Evolutionary conservation across 1,140 invertebrate species (phyloP).

Genomic region (Drosophila orosa): DNA sequence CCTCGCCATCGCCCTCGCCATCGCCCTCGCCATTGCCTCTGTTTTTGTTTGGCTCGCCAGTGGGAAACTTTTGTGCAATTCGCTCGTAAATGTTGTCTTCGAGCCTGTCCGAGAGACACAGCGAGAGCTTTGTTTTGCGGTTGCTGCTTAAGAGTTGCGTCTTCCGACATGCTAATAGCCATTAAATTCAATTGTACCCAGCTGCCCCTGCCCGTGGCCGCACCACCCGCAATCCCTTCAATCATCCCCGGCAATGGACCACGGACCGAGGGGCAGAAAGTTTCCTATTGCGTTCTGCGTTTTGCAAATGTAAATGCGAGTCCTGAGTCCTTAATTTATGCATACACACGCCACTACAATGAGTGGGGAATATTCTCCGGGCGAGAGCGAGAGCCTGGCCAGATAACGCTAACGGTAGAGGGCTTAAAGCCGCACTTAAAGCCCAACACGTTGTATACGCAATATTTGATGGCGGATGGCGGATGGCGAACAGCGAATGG

Average conservation of each 20-base stretch:
- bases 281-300: constrained; percentile 48
- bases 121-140: constrained; percentile 65
- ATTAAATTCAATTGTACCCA: constrained; percentile 67
- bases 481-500: not conserved
- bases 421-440: constrained; percentile 54
- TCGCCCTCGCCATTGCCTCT: not conserved
- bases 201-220: not conserved
- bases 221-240: constrained; percentile 24
- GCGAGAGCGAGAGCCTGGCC: constrained; percentile 16
- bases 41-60: constrained; percentile 26
- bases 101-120: constrained; percentile 12
- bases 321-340: constrained; percentile 70
- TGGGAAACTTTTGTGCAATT: constrained; percentile 52
- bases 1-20: not conserved
- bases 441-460: constrained; percentile 41
- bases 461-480: constrained; percentile 28
- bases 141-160: constrained; percentile 57
- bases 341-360: constrained; percentile 65
- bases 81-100: constrained; percentile 55
- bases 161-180: constrained; percentile 73
- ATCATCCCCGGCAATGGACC: constrained; percentile 31
- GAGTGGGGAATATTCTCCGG: constrained; percentile 28
- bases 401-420: constrained; percentile 30
- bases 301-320: constrained; percentile 46
- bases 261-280: constrained; percentile 20